Evolutionary conservation across 2,888 invertebrate species (phyloP), one percentile per base, ranked within the genome.

Genomic region (Magallana nippona): DNA sequence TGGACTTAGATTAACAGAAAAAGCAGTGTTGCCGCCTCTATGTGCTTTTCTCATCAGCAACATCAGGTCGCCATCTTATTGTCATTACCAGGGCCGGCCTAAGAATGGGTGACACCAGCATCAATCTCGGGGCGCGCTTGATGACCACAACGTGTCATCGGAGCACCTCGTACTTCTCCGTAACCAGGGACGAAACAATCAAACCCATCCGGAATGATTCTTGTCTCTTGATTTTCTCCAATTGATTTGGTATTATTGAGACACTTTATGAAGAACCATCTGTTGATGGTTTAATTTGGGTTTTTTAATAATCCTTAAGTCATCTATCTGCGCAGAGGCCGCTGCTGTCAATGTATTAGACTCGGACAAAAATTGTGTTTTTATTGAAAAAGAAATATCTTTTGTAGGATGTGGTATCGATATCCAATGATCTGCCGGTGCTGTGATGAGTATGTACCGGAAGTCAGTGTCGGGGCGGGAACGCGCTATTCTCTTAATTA

Each of bases 241-340:
- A 79, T 79, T 79, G 79, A 79, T 79, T 79, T 79, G 27, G 79
- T 79, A 79, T 79, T 79, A 79, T 79, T 79, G 79, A 79, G 79
- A 79, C 55, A 19, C 27, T 79, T 79, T 79, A 57, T 57, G 19
- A 57, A 79, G 19, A 57, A 22, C 79, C 79, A 79, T 79, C 79
- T 79, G 79, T 79, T 79, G 79, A 56, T 27, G 79, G 57, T 79
- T 79, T 79, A 79, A 79, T 79, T 79, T 79, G 57, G 57, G 11
- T 79, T 79, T 79, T 57, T 57, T 27, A 79, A 56, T 56, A 79
- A 27, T 56, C 79, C 27, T 79, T 56, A 57, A 56, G 79, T 79
- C 79, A 58, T 79, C 79, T 79, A 79, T 79, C 79, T 79, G 71
- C 71, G 15, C 15, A 32, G 71, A 22, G 19, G 32, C 32, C 27